Conservation (phyloP, 2,888 invertebrate genomes). For the Drosophila cracens region DNA sequence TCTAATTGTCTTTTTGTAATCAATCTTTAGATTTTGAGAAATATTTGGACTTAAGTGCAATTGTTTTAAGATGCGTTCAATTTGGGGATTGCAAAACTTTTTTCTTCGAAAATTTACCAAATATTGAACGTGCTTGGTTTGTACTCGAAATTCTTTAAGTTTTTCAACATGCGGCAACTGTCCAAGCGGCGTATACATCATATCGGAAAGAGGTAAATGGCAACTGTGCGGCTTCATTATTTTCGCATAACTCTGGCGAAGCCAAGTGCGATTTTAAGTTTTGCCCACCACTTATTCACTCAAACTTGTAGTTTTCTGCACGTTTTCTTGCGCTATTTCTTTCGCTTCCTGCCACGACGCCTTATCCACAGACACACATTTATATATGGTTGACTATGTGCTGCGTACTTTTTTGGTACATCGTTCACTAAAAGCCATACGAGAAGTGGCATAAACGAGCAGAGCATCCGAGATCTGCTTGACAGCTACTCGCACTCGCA, state of each 20-base stretch:
- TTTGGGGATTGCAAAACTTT: neutral
- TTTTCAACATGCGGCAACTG: neutral
- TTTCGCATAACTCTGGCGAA: conserved; percentile 48
- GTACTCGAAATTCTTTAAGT: neutral
- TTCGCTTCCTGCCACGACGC: conserved; percentile 8
- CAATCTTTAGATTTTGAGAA: neutral
- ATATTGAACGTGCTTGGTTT: neutral
- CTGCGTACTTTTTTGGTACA: conserved; percentile 17
- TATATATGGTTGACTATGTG: conserved; percentile 8
- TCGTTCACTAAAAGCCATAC: conserved; percentile 23
- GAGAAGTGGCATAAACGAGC: conserved; percentile 16
- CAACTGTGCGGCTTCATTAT: conserved; percentile 55
- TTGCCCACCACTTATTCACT: conserved; percentile 5
- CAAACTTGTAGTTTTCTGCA: conserved; percentile 2
- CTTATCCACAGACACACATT: conserved; percentile 8
- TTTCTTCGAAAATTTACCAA: neutral
- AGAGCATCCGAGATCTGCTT: conserved; percentile 55
- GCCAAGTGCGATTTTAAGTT: conserved; percentile 4
- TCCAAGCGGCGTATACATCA: conserved; percentile 23
- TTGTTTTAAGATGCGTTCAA: neutral
- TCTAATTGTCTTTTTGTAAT: neutral
- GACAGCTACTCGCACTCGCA: conserved; percentile 45
- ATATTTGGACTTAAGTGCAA: neutral
- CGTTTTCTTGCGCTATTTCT: conserved; percentile 38
- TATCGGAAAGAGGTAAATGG: conserved; percentile 9